Percentiles rank a stretch among this genome's conserved stretches.
phyloP scores from a whole-genome alignment of 2,113 vertebrate genomes.

The Rhipidura dahli region DNA sequence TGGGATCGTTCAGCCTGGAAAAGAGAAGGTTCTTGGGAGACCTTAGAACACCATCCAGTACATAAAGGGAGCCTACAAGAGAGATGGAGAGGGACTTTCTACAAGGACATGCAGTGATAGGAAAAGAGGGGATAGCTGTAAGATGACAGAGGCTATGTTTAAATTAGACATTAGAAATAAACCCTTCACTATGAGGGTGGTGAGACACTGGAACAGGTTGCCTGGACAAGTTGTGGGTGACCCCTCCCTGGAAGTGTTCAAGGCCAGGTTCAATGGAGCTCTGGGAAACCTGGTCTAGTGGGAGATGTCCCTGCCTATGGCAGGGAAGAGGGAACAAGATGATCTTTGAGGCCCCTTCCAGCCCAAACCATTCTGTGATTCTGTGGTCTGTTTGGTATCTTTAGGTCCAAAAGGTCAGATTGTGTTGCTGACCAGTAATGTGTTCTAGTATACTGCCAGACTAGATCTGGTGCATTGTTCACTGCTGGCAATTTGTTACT shows the following conservation, averaged over 20 bases:
- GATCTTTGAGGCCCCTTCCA: not conserved
- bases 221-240: not conserved
- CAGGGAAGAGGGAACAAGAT: not conserved
- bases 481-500: not conserved
- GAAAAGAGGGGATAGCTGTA: not conserved
- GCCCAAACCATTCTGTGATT: not conserved
- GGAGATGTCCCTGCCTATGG: not conserved
- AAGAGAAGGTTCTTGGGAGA: not conserved
- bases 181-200: not conserved
- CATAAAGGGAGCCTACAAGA: not conserved
- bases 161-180: not conserved
- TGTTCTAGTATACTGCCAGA: not conserved
- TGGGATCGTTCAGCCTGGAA: not conserved
- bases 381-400: not conserved
- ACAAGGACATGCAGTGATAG: not conserved
- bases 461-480: not conserved
- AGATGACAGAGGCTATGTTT: not conserved
- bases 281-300: not conserved
- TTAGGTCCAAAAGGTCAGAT: not conserved
- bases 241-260: not conserved
- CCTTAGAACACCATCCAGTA: not conserved
- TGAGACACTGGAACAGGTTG: not conserved
- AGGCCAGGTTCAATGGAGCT: too few species aligned
- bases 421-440: not conserved
- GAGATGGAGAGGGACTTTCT: not conserved